A percentile compares a stretch with the other conserved stretches of the same genome.
Conservation (phyloP, 2,888 invertebrate species). For the Ypsolopha sequella region DNA sequence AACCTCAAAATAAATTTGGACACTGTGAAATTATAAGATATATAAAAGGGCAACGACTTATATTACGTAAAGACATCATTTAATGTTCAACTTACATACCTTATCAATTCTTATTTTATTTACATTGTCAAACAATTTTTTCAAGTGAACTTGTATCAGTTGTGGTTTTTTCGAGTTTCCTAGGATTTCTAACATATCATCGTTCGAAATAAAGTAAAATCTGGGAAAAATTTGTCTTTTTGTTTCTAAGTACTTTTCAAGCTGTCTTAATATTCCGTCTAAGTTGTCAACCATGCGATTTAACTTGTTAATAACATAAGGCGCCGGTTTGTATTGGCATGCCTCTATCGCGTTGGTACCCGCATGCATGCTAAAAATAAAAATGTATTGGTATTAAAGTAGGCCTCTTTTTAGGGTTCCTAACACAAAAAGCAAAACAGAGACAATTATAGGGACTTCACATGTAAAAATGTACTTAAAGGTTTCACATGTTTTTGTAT, state of each 20-base stretch:
- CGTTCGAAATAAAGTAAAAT: slow-evolving; percentile 75
- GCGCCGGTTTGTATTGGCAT: slow-evolving; percentile 71
- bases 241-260: slow-evolving; percentile 89
- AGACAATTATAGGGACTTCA: too few species aligned
- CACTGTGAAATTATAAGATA: too few species aligned
- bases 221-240: slow-evolving; percentile 90
- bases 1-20: too few species aligned
- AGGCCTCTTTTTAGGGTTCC: background rate
- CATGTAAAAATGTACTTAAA: too few species aligned
- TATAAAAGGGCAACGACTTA: too few species aligned
- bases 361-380: slow-evolving; percentile 47
- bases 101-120: slow-evolving; percentile 78
- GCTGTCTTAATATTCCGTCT: slow-evolving; percentile 83
- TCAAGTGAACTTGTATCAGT: slow-evolving; percentile 86
- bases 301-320: slow-evolving; percentile 75
- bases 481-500: too few species aligned
- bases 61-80: too few species aligned
- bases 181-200: slow-evolving; percentile 84
- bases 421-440: too few species aligned
- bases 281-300: slow-evolving; percentile 80
- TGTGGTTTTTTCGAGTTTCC: slow-evolving; percentile 89
- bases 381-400: slow-evolving; percentile 18
- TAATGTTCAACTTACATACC: slow-evolving; percentile 48
- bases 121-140: slow-evolving; percentile 91
- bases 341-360: slow-evolving; percentile 73